These are phyloP conservation scores for Adineta ricciae DNA, from an alignment of 2,888 invertebrate species.

Conservation along the genomic window DNA sequence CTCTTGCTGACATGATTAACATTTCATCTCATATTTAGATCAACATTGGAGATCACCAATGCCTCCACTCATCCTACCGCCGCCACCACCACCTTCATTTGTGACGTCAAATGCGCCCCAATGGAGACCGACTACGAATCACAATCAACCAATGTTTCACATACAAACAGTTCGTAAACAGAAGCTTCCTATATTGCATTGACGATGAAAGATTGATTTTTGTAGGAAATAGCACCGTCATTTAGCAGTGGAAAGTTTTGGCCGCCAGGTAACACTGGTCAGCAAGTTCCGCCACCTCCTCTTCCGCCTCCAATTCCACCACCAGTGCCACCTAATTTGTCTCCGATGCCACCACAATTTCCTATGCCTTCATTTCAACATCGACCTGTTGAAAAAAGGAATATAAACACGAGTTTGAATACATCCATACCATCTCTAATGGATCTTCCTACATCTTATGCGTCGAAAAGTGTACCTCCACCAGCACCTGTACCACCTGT, in stretches of 20 bases:
- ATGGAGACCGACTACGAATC: neutral
- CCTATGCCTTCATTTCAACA: conserved; percentile 49
- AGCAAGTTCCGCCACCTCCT: neutral
- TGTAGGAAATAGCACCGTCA: neutral
- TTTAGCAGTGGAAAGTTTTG: neutral
- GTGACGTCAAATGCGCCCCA: neutral
- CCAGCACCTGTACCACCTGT: neutral
- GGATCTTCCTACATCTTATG: neutral
- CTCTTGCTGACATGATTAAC: neutral
- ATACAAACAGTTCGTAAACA: neutral
- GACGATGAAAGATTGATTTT: neutral
- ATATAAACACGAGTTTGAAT: neutral
- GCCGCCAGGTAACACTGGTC: neutral
- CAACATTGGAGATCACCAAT: neutral
- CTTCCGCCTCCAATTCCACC: conserved; percentile 51
- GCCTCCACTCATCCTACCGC: neutral
- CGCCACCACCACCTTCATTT: neutral
- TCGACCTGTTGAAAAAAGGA: conserved; percentile 56
- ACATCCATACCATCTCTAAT: conserved; percentile 14
- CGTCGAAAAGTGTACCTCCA: neutral
- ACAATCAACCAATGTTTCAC: neutral
- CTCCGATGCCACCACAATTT: conserved; percentile 34
- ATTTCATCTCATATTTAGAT: neutral
- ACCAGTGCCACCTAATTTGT: conserved; percentile 54
- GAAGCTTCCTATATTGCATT: neutral